phyloP scores from a whole-genome alignment of 2,888 invertebrate genomes.

The Ganaspis brasiliensis region DNA sequence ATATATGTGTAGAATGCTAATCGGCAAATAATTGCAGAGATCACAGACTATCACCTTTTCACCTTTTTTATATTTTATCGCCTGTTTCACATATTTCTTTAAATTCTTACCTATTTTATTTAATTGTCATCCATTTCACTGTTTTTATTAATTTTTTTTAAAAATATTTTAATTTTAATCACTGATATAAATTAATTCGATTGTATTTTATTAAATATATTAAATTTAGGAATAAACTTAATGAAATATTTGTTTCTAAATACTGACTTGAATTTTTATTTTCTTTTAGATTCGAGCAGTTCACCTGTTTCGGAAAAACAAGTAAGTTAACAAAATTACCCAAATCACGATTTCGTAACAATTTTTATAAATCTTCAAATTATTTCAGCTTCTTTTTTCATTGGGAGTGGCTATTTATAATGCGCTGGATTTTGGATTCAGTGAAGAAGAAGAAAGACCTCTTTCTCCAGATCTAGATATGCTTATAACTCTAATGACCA shows the following conservation, averaged over 20 bases:
- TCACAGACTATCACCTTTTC: no score
- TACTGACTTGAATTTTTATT: constrained; percentile 30
- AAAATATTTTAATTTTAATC: no score
- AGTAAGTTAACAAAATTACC: constrained; percentile 85
- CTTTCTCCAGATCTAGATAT: constrained; percentile 92
- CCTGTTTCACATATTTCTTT: no score
- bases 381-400: constrained; percentile 87
- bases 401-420: constrained; percentile 93
- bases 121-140: no score
- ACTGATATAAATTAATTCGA: no score
- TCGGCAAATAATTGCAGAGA: no score
- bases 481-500: constrained; percentile 93
- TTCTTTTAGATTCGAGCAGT: constrained; percentile 57
- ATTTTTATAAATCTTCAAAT: constrained; percentile 18
- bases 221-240: no score
- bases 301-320: constrained; percentile 60
- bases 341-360: constrained; percentile 79
- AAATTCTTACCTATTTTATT: no score
- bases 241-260: no score
- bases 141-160: no score
- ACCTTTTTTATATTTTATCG: no score
- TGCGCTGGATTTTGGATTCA: constrained; percentile 94
- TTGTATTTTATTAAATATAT: no score
- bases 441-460: constrained; percentile 92
- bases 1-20: neutral